Evolutionary conservation across 2,797 vertebrate species (phyloP), one percentile per base, ranked within the genome.

Genomic region (Melopsittacus undulatus): DNA sequence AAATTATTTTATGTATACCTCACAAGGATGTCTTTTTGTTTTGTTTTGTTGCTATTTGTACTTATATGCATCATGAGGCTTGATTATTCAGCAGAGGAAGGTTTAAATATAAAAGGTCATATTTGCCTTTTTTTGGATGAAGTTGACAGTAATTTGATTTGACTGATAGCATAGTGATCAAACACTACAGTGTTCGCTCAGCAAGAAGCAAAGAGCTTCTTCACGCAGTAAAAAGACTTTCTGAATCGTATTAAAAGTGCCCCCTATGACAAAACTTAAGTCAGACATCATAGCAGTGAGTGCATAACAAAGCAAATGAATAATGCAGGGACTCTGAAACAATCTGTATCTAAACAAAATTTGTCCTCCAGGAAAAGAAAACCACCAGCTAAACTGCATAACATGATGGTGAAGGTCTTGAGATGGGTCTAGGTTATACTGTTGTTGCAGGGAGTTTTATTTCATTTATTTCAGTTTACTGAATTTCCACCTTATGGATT

Each of bases 381-480:
- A 32, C 7, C n/a, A 83, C 8, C 24, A 87, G 15, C 19, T 48
- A 86, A 89, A 80, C 43, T 77, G 30, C 40, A 52, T 36, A 67
- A 84, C 15, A 30, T 15, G 23, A 63, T 7, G 78, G 3, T 36
- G 24, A 79, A 87, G 34, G 38, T 72, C 66, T 90, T 38, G 17
- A 90, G 45, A 62, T 72, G 29, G 29, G 52, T 81, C 57, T 75
- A 62, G 16, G 14, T 76, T 89, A 78, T 17, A 81, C 8, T 62
- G 45, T 22, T 84, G 24, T 82, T 66, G 34, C 42, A 69, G 38
- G 11, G 11, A 83, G 16, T 56, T 91, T 86, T 81, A 81, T 81
- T 82, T 64, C 16, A 70, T 90, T 91, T 91, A 64, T 70, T 94
- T 90, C 72, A 40, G 29, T 67, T 72, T 90, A 92, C 69, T 82